Evolutionary conservation across 2,888 invertebrate genomes (phyloP).

Genomic region (Toxonevra muliebris): DNA sequence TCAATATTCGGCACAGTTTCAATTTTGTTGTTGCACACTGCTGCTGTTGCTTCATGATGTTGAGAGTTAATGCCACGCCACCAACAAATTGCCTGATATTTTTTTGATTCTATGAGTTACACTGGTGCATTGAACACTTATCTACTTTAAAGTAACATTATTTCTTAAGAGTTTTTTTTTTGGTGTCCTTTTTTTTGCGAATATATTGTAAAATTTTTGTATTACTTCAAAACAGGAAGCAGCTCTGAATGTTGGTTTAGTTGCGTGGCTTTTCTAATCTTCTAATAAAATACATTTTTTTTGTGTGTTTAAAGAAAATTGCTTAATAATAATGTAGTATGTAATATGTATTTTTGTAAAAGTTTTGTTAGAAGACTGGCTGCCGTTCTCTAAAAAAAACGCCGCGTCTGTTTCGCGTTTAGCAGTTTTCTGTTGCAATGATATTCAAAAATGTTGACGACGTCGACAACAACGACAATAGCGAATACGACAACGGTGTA

Average conservation of each 20-base stretch:
- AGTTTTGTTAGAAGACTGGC: slow-evolving; percentile 48
- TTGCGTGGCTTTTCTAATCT: too few relatives aligned
- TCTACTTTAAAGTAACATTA: slow-evolving; percentile 15
- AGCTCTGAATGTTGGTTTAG: slow-evolving; percentile 38
- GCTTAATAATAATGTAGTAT: too few relatives aligned
- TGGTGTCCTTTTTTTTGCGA: slow-evolving; percentile 36
- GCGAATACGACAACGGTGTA: slow-evolving; percentile 39
- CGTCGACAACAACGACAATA: slow-evolving; percentile 51
- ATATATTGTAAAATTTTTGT: too few relatives aligned
- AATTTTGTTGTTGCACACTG: too few relatives aligned
- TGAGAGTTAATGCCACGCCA: slow-evolving; percentile 6
- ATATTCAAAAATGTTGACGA: slow-evolving; percentile 55
- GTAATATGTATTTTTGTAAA: not conserved
- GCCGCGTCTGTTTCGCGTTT: slow-evolving; percentile 64
- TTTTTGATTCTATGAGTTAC: slow-evolving; percentile 28
- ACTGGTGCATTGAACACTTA: slow-evolving; percentile 35
- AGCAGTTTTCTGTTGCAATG: slow-evolving; percentile 63
- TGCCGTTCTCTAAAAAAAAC: slow-evolving; percentile 57
- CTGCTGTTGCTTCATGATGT: not conserved
- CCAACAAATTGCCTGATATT: too few relatives aligned
- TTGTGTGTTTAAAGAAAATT: slow-evolving; percentile 14
- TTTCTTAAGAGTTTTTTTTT: slow-evolving; percentile 36
- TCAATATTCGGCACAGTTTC: too few relatives aligned
- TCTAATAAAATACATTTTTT: slow-evolving; percentile 1
- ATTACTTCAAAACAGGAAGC: too few relatives aligned